Conservation (phyloP, 2,888 invertebrate genomes). For the Drosophila ustulata region DNA sequence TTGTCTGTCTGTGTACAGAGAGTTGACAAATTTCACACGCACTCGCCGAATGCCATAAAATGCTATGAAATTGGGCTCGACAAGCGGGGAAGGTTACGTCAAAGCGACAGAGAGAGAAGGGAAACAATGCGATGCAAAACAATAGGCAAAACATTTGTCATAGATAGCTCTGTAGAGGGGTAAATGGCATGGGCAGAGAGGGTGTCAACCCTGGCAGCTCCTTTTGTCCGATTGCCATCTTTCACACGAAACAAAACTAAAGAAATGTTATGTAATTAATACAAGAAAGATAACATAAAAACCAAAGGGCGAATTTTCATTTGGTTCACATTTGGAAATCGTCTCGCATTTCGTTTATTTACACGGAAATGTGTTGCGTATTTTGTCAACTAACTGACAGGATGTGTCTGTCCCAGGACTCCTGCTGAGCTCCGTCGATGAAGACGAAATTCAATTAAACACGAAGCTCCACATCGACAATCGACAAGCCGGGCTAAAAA, state of each 20-base stretch:
- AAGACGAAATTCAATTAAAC: conserved; percentile 44
- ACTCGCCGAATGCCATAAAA: conserved; percentile 60
- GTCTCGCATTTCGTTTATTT: conserved; percentile 52
- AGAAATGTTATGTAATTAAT: conserved; percentile 61
- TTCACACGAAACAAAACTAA: conserved; percentile 47
- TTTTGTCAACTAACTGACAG: conserved; percentile 53
- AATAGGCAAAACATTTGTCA: conserved; percentile 59
- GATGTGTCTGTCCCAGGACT: conserved; percentile 27
- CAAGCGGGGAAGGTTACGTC: conserved; percentile 49
- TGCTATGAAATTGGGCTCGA: conserved; percentile 53
- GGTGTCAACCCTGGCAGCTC: conserved; percentile 48
- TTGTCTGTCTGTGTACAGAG: conserved; percentile 45
- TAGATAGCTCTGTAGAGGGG: conserved; percentile 40
- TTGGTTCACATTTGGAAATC: conserved; percentile 23
- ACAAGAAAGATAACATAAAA: conserved; percentile 18
- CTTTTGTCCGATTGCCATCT: conserved; percentile 26
- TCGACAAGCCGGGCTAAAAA: conserved; percentile 4
- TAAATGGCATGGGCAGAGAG: conserved; percentile 5
- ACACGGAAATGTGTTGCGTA: conserved; percentile 53
- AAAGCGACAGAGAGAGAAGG: conserved; percentile 18
- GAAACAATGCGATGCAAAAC: conserved; percentile 40
- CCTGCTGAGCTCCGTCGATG: neutral
- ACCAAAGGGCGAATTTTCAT: conserved; percentile 14
- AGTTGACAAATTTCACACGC: conserved; percentile 71
- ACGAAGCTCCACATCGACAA: conserved; percentile 10